Evolutionary conservation across 2,888 invertebrate genomes (phyloP).

Genomic region (Nomada lathburiana): DNA sequence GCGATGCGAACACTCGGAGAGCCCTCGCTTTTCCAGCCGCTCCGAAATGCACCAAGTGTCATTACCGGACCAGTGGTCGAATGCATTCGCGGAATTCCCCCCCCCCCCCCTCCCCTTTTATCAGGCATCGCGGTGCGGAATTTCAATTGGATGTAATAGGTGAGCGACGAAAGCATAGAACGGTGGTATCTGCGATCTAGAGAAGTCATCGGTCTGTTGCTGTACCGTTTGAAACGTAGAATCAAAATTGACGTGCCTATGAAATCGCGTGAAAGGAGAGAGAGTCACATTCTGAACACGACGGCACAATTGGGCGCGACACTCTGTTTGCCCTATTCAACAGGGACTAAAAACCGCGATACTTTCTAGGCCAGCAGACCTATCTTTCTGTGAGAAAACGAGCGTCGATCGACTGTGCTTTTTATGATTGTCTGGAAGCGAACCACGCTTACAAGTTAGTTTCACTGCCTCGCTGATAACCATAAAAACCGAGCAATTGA

Average conservation of each 20-base stretch:
- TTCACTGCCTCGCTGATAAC: conserved; percentile 16
- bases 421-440: background rate
- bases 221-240: background rate
- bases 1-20: background rate
- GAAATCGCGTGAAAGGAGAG: conserved; percentile 49
- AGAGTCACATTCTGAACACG: conserved; percentile 54
- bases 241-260: conserved; percentile 6
- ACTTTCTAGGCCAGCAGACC: conserved; percentile 65
- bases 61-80: background rate
- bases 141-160: background rate
- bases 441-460: background rate
- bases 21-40: conserved; percentile 9
- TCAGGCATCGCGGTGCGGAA: background rate
- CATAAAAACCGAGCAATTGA: conserved; percentile 21
- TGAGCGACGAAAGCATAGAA: background rate
- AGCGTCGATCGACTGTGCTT: conserved; percentile 10
- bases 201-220: background rate
- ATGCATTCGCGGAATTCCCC: conserved; percentile 1
- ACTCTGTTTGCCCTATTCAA: conserved; percentile 58
- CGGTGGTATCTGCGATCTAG: background rate
- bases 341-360: conserved; percentile 62
- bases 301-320: conserved; percentile 53
- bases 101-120: background rate
- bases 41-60: conserved; percentile 10
- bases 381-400: conserved; percentile 43